A percentile compares a stretch with the other conserved stretches of the same genome.
phyloP scores from a whole-genome alignment of 2,888 invertebrate genomes.

The Erebia aethiops region DNA sequence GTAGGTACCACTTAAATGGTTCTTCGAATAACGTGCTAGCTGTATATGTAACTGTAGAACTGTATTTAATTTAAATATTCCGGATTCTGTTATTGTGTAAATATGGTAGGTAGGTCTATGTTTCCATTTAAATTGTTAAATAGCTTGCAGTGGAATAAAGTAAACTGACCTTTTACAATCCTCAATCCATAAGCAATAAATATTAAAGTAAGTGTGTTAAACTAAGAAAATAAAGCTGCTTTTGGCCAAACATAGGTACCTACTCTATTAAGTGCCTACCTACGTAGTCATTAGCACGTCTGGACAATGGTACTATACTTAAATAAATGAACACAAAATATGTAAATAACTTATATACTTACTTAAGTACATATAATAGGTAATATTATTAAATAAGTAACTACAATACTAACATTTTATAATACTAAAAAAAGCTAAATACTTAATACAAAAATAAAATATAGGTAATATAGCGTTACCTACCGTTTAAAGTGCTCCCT shows the following conservation, averaged over 20 bases:
- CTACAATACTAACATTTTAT: background rate
- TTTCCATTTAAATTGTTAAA: constrained; percentile 16
- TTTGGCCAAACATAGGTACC: no score
- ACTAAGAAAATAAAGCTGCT: no score
- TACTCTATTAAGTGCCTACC: background rate
- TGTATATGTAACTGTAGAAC: no score
- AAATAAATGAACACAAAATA: background rate
- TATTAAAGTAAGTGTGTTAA: background rate
- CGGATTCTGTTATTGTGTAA: no score
- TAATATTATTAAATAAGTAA: no score
- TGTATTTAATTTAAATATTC: no score
- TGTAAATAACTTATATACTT: background rate
- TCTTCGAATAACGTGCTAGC: no score
- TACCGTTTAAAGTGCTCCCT: constrained; percentile 99
- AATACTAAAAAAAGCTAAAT: constrained; percentile 3
- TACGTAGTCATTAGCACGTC: background rate
- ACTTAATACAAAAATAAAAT: background rate
- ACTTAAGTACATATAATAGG: background rate
- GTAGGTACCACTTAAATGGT: no score
- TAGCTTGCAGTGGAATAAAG: constrained; percentile 4
- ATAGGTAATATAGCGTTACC: constrained; percentile 47
- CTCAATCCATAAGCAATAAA: background rate
- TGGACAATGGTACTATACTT: constrained; percentile 11
- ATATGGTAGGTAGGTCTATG: background rate
- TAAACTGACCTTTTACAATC: constrained; percentile 5